phyloP scores from a whole-genome alignment of 1,140 invertebrate genomes.

The Neocloeon triangulifer region DNA sequence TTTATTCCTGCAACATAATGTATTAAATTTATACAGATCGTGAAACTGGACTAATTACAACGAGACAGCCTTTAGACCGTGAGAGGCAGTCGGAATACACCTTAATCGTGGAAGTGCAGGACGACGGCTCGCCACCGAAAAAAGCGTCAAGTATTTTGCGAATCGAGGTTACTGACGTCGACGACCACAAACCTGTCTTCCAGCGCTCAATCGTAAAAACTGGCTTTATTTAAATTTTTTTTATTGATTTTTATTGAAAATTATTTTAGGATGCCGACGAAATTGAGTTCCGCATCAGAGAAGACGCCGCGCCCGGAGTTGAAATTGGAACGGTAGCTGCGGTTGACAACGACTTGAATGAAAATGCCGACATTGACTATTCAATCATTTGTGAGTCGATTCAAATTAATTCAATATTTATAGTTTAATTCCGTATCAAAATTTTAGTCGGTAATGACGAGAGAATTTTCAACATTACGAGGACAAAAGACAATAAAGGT shows the following conservation, averaged over 20 bases:
- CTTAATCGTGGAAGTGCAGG: slow-evolving; percentile 46
- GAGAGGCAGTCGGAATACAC: slow-evolving; percentile 48
- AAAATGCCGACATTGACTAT: slow-evolving; percentile 54
- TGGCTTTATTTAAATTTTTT: slow-evolving; percentile 6
- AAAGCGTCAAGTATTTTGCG: slow-evolving; percentile 42
- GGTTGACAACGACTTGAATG: slow-evolving; percentile 46
- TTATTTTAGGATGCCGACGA: slow-evolving; percentile 33
- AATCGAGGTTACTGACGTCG: slow-evolving; percentile 45
- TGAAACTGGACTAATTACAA: slow-evolving; percentile 48
- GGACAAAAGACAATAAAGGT: slow-evolving; percentile 37
- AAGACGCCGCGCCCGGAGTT: slow-evolving; percentile 36
- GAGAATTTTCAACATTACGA: slow-evolving; percentile 32
- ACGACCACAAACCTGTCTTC: slow-evolving; percentile 58
- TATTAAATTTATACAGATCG: slow-evolving; percentile 10
- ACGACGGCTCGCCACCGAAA: slow-evolving; percentile 50
- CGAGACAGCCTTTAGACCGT: slow-evolving; percentile 37
- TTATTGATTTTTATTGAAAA: too few species aligned
- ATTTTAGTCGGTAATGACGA: slow-evolving; percentile 41
- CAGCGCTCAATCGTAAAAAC: slow-evolving; percentile 39
- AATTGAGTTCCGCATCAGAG: slow-evolving; percentile 30
- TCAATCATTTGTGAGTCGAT: slow-evolving; percentile 30
- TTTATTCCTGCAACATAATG: slow-evolving; percentile 3
- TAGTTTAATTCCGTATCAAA: not conserved
- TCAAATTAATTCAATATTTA: slow-evolving; percentile 4
- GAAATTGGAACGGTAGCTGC: slow-evolving; percentile 42